Evolutionary conservation across 2,888 invertebrate genomes (phyloP), one percentile per base, ranked within the genome.

Genomic region (Endomychus coccineus): DNA sequence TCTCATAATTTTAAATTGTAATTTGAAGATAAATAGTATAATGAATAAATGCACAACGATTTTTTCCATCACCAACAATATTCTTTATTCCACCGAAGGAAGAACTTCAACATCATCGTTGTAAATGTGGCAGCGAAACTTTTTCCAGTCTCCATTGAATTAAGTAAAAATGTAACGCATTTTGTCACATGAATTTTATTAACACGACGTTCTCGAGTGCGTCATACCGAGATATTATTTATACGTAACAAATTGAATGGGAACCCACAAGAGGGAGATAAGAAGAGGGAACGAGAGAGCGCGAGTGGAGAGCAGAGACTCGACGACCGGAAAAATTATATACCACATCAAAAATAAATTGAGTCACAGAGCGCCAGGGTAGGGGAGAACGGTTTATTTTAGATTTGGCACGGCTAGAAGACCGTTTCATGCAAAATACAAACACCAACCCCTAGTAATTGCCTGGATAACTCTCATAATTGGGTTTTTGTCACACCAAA

Each of bases 291-390:
- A 14, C 11, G 25, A 14, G 11, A 25, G 14, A n/a, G 46, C n/a
- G n/a, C n/a, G n/a, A n/a, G n/a, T 46, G 40, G 42, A 45, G 40
- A 49, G 44, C 46, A 48, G 50, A 48, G 49, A 49, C 48, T 46
- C 54, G 49, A 45, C 50, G 50, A 52, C 57, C 58, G 58, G 58
- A 60, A 60, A 59, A 60, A 60, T 59, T 59, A 60, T 58, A 58
- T 56, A 54, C 56, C 57, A 54, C 57, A 58, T 60, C 60, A 58
- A 59, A 59, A 58, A 58, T 59, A 60, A 60, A 60, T 60, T 59
- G 60, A 56, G 54, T 60, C 49, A 30, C 39, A 36, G 34, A 28
- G 27, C 9, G 17, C 12, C 7, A 7, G 31, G 12, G 33, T 11
- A 5, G 16, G 31, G 15, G 4, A 16, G 10, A 13, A 46, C 37